A percentile compares a stretch with the other conserved stretches of the same genome.
Conservation (phyloP, 1,140 invertebrate genomes). For the Pseudobourletiella spinata region DNA sequence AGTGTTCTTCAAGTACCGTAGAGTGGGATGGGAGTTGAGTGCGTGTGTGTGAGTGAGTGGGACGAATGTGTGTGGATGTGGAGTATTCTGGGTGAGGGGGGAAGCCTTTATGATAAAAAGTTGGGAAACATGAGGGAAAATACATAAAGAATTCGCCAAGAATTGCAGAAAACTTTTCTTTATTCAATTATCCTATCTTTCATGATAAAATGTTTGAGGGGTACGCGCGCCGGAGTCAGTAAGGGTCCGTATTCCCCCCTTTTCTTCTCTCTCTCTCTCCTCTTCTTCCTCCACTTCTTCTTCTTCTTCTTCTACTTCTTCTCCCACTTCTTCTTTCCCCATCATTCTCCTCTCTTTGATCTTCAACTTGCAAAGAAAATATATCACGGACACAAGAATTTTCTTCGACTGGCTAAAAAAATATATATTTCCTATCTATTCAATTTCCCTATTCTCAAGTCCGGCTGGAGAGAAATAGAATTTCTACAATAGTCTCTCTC, state of each 20-base stretch:
- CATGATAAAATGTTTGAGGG: constrained; percentile 34
- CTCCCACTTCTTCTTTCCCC: constrained; percentile 11
- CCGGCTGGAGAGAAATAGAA: neutral
- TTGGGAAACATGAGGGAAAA: constrained; percentile 23
- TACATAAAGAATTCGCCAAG: constrained; percentile 33
- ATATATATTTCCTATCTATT: constrained; percentile 20
- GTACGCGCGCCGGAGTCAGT: neutral
- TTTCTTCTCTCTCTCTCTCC: neutral
- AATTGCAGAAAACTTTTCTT: constrained; percentile 35
- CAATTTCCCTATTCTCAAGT: constrained; percentile 17
- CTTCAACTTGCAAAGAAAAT: constrained; percentile 20
- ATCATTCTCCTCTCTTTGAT: constrained; percentile 15
- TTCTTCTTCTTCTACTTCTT: neutral
- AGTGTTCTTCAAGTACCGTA: no score
- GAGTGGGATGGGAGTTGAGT: neutral
- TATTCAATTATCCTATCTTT: constrained; percentile 36
- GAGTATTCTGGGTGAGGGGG: neutral
- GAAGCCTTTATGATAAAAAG: constrained; percentile 30
- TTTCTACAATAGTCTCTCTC: neutral
- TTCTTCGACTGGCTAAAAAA: constrained; percentile 16
- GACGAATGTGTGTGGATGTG: neutral
- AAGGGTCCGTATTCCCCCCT: neutral
- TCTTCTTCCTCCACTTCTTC: constrained; percentile 8
- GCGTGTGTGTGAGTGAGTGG: neutral
- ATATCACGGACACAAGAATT: constrained; percentile 20